Percentiles rank a stretch among this genome's conserved stretches.
phyloP scores from a whole-genome alignment of 2,113 vertebrate genomes.

The Pitta sordida region DNA sequence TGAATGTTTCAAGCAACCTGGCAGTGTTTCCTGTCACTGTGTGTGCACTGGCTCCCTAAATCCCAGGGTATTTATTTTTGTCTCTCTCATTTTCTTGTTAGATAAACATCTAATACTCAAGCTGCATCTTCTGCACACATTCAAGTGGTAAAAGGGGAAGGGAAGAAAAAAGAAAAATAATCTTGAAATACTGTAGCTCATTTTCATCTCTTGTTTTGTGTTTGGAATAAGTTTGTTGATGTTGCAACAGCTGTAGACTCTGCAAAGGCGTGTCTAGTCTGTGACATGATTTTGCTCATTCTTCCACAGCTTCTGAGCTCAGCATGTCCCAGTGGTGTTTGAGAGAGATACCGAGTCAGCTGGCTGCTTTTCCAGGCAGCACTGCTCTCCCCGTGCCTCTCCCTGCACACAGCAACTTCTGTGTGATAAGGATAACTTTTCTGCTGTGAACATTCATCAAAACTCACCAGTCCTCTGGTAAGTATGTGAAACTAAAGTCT shows the following conservation, averaged over 20 bases:
- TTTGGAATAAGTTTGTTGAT: neutral
- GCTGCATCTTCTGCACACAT: neutral
- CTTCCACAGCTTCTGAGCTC: neutral
- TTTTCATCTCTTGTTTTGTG: neutral
- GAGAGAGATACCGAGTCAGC: neutral
- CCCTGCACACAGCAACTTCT: neutral
- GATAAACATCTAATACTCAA: neutral
- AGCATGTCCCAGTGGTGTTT: neutral
- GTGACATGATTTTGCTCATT: neutral
- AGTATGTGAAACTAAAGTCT: neutral
- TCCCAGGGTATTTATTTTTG: neutral
- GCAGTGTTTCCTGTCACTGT: neutral
- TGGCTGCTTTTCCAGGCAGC: neutral
- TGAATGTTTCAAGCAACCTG: neutral
- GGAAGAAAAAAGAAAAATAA: fast-evolving
- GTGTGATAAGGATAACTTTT: neutral
- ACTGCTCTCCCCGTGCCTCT: neutral
- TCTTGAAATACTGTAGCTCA: neutral
- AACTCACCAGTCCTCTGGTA: neutral
- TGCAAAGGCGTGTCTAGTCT: neutral
- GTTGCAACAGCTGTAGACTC: neutral
- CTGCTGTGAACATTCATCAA: neutral
- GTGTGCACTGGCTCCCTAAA: neutral
- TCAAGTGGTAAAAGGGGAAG: neutral
- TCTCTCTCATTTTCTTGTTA: neutral